Percentiles rank a stretch among this genome's conserved stretches.
Conservation (phyloP, 2,797 vertebrate genomes). For the Sphaeramia orbicularis region DNA sequence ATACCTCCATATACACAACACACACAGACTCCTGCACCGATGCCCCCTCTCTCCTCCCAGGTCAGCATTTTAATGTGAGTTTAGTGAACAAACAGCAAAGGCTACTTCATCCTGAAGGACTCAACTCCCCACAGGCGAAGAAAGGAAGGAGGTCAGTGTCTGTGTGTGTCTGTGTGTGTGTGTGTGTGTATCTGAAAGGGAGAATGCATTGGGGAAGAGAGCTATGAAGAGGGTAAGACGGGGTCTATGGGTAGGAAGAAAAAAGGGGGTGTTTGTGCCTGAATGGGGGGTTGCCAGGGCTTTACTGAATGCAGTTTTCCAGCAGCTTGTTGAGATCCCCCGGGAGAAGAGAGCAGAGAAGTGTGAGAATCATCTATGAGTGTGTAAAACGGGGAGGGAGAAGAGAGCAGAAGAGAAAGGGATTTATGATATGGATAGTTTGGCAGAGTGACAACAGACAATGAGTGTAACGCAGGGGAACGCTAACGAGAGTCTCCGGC, state of each 20-base stretch:
- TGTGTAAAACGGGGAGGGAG: slow-evolving; percentile 4
- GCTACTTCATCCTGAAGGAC: slow-evolving; percentile 58
- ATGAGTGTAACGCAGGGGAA: slow-evolving; percentile 49
- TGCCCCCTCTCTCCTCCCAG: slow-evolving; percentile 43
- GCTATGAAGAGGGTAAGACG: slow-evolving; percentile 72
- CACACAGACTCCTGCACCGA: slow-evolving; percentile 27
- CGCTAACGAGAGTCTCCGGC: slow-evolving; percentile 62
- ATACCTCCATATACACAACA: slow-evolving; percentile 43
- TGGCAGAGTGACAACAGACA: slow-evolving; percentile 61
- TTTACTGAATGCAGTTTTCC: slow-evolving; percentile 88
- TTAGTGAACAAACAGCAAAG: slow-evolving; percentile 76
- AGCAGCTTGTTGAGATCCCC: slow-evolving; percentile 81
- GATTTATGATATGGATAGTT: slow-evolving; percentile 76
- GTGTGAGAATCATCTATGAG: slow-evolving; percentile 47
- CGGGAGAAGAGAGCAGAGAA: slow-evolving; percentile 59
- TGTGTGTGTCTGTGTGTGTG: slow-evolving; percentile 29
- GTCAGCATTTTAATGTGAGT: slow-evolving; percentile 75
- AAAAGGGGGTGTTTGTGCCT: slow-evolving; percentile 67
- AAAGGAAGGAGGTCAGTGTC: slow-evolving; percentile 64
- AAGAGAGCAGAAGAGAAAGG: slow-evolving; percentile 26
- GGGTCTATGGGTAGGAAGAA: slow-evolving; percentile 49
- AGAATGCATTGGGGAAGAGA: slow-evolving; percentile 66
- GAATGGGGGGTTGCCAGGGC: slow-evolving; percentile 85
- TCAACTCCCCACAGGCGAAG: slow-evolving; percentile 46
- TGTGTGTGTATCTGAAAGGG: slow-evolving; percentile 44